Evolutionary conservation across 1,140 invertebrate species (phyloP).

Genomic region (Pseudachorutes palmiensis): DNA sequence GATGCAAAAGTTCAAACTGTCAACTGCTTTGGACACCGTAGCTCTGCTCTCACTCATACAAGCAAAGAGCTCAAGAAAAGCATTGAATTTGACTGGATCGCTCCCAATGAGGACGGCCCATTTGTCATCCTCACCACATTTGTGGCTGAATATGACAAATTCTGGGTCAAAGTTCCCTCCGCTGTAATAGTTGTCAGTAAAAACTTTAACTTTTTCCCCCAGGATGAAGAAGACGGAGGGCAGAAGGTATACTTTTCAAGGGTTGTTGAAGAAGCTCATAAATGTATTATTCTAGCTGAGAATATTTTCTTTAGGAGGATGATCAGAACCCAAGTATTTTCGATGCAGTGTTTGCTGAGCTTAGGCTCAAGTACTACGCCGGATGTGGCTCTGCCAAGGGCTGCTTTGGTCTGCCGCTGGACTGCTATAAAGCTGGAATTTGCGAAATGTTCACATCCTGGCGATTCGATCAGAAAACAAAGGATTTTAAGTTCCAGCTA

Average conservation of each 20-base stretch:
- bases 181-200: background rate
- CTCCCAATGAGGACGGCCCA: conserved; percentile 15
- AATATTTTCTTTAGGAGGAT: conserved; percentile 6
- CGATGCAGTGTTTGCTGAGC: background rate
- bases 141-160: background rate
- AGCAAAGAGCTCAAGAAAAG: background rate
- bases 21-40: background rate
- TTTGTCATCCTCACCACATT: conserved; percentile 10
- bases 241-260: background rate
- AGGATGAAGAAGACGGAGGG: background rate
- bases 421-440: background rate
- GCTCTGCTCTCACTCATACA: background rate
- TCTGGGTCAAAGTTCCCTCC: background rate
- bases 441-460: conserved; percentile 8
- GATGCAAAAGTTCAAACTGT: background rate
- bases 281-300: background rate
- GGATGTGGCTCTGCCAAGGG: background rate
- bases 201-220: background rate
- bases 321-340: background rate
- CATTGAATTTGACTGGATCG: conserved; percentile 12
- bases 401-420: background rate
- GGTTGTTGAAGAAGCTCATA: background rate
- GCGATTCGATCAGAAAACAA: background rate
- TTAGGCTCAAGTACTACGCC: background rate
- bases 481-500: background rate